Evolutionary conservation across 2,888 invertebrate genomes (phyloP), one percentile per base, ranked within the genome.

Genomic region (Chironomus riparius): DNA sequence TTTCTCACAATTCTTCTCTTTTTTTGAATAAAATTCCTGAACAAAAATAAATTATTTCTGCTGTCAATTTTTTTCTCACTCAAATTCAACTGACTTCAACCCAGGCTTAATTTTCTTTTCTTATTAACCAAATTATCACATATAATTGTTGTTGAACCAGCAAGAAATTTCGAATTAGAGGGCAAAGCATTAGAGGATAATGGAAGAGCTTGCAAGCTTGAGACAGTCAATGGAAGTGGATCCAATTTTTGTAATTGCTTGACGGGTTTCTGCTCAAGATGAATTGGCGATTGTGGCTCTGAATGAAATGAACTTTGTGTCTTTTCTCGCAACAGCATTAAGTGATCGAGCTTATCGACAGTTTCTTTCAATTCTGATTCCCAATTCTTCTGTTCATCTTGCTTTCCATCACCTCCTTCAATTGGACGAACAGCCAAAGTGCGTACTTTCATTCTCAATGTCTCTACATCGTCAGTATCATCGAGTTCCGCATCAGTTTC

Each of bases 311-410:
- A 13, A 62, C 12, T 12, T 71, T 62, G 47, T n/a, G 38, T 65
- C n/a, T 38, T 73, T 77, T 90, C 90, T 79, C 89, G 88, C 84
- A 90, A 87, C 86, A 91, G 86, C 81, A 91, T 84, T 65, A 91
- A 83, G 79, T 90, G 90, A 81, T 92, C 92, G 4, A 92, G 83
- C 80, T 92, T 92, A 80, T 92, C 89, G n/a, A 92, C 89, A 0
- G 92, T 92, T 70, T 89, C 89, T 81, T 91, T 91, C 6, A 92
- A 82, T 80, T 93, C 93, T 47, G 88, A 85, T 77, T 92, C 92
- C 92, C 92, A 93, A 1, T 88, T 87, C 78, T 83, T 83, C 47
- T 83, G 82, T 76, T 88, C 88, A 77, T 90, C 89, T 3, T 89
- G 90, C 78, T 88, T 88, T 0, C 89, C 88, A 78, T 91, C 91